These are phyloP conservation scores for Geotrypetes seraphini DNA, from an alignment of 2,797 vertebrate genomes.

Conservation along the genomic window DNA sequence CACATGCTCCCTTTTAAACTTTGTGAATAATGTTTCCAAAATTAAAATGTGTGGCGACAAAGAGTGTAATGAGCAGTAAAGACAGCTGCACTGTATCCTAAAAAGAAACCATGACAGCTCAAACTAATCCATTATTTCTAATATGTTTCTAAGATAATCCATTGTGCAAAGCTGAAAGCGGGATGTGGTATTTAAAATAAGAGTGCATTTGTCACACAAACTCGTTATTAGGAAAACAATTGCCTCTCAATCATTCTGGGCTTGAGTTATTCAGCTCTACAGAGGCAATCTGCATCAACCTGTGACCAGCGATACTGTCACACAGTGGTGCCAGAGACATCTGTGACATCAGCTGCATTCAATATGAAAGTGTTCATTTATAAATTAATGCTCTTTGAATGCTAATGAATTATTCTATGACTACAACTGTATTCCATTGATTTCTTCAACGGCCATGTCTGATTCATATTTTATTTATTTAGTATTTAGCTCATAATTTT, in stretches of 20 bases:
- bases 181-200: constrained; percentile 29
- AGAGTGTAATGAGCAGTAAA: constrained; percentile 13
- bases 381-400: constrained; percentile 15
- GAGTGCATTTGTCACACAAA: constrained; percentile 30
- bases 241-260: constrained; percentile 23
- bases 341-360: constrained; percentile 27
- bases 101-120: constrained; percentile 10
- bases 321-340: constrained; percentile 36
- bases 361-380: constrained; percentile 15
- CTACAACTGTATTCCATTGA: constrained; percentile 19
- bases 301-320: constrained; percentile 36
- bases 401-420: constrained; percentile 15
- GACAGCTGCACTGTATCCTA: constrained; percentile 20
- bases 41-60: background rate
- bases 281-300: constrained; percentile 37
- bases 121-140: constrained; percentile 27
- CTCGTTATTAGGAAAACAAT: constrained; percentile 32
- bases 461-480: too few relatives aligned
- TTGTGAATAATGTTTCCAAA: too few relatives aligned
- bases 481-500: too few relatives aligned
- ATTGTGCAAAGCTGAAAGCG: constrained; percentile 29
- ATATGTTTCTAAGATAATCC: constrained; percentile 18
- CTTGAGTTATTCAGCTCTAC: constrained; percentile 23
- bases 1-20: too few relatives aligned
- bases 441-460: constrained; percentile 18